A percentile compares a stretch with the other conserved stretches of the same genome.
These are phyloP conservation scores for Menidia beryllina DNA, from an alignment of 2,113 vertebrate species.

Conservation along the genomic window DNA sequence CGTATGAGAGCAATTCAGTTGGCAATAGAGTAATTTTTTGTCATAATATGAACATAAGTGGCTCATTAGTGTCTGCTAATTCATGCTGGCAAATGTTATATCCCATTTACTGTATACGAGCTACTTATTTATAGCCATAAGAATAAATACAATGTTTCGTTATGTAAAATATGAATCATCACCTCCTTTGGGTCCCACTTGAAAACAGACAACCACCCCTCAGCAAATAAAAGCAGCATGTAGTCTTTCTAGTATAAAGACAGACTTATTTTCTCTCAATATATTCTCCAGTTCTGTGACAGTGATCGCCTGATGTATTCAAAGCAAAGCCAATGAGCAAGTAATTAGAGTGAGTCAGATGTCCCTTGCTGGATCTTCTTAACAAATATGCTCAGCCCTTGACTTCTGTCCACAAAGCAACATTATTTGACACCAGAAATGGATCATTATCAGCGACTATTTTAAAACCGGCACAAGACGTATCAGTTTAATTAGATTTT, in stretches of 20 bases:
- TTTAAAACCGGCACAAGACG: too few species aligned
- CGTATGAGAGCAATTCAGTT: slow-evolving; percentile 6
- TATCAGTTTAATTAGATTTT: too few species aligned
- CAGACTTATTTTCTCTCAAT: not conserved
- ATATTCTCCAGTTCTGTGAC: not conserved
- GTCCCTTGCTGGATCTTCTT: not conserved
- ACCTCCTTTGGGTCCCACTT: not conserved
- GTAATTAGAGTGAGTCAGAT: not conserved
- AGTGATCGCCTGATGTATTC: not conserved
- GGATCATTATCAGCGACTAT: too few species aligned
- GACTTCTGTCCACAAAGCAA: too few species aligned
- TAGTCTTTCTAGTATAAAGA: not conserved
- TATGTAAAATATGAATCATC: not conserved
- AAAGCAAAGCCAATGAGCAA: not conserved
- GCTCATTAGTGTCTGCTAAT: not conserved
- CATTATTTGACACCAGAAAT: too few species aligned
- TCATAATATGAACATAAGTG: not conserved
- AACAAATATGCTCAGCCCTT: not conserved
- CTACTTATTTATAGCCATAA: not conserved
- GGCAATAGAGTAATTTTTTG: slow-evolving; percentile 1
- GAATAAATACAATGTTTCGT: not conserved
- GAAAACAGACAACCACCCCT: not conserved
- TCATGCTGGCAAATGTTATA: not conserved
- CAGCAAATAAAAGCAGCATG: not conserved
- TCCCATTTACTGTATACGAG: not conserved